Evolutionary conservation across 2,113 vertebrate species (phyloP), one percentile per base, ranked within the genome.

Genomic region (Anguilla rostrata): DNA sequence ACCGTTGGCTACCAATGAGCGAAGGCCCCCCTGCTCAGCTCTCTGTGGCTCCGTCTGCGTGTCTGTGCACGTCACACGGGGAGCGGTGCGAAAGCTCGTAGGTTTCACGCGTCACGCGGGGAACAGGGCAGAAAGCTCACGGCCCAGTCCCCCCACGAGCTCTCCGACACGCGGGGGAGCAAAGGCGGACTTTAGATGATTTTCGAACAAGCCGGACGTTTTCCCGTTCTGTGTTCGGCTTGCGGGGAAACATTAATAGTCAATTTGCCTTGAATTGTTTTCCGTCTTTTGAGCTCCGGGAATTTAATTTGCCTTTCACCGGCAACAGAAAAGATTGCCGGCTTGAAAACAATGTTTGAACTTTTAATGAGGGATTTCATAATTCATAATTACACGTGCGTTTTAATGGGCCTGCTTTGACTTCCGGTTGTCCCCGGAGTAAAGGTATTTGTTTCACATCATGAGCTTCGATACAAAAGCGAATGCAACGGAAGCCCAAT

Each of bases 371-470:
- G 75, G 34, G 41, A 53, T 84, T 84, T 85, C 29, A 85, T 85
- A 53, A 78, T 85, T 85, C 84, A 85, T 85, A 85, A 85, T 85
- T 85, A 78, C 49, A 66, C 84, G 20, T 41, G 22, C 41, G 12
- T 46, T 81, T 81, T 41, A 81, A 81, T 5, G 46, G 80, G 80
- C 80, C 39, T 41, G 46, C 2, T 81, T 41, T 75, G 71, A 75
- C 71, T 75, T 26, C 71, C 8, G 60, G 2, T 2, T 75, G 26
- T 75, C 71, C 71, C 71, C n/a, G 9, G 2, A 75, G 71, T 11
- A 34, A n/a, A 75, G 71, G 71, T 75, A 75, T 75, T 75, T 75
- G 71, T 75, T 75, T 29, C 26, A 7, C 71, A 12, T 75, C n/a
- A 75, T 34, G 71, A 34, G n/a, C 71, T n/a, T 75, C 34, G 6